Percentiles rank a stretch among this genome's conserved stretches.
These are phyloP conservation scores for Xenopus laevis DNA, from an alignment of 2,113 vertebrate genomes.

Conservation along the genomic window DNA sequence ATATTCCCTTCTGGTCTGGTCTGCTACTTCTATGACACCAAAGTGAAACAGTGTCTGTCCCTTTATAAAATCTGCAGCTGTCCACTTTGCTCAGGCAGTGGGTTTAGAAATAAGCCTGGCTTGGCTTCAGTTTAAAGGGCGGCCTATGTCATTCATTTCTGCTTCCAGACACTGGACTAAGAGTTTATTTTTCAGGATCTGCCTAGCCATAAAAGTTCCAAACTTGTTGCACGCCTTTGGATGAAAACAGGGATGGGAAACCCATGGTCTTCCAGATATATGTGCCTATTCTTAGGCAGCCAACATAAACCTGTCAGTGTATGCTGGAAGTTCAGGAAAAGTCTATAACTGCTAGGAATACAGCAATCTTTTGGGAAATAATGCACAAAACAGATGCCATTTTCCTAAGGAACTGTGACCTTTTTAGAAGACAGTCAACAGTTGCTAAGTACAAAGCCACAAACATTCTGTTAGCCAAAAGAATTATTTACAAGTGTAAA, in stretches of 20 bases:
- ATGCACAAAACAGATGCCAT: no score
- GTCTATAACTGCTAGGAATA: no score
- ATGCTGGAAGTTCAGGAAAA: not conserved
- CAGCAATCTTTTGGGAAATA: no score
- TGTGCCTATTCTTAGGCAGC: not conserved
- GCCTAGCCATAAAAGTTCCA: constrained; percentile 10
- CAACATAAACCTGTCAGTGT: not conserved
- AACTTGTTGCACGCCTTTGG: constrained; percentile 10
- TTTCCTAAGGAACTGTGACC: no score
- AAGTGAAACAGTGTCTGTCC: constrained; percentile 34
- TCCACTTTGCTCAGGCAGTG: constrained; percentile 27
- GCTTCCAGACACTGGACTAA: constrained; percentile 34
- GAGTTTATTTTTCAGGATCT: constrained; percentile 32
- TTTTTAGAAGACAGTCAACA: no score
- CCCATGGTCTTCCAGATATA: not conserved
- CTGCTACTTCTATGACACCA: not conserved
- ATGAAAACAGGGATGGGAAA: not conserved
- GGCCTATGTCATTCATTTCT: constrained; percentile 24
- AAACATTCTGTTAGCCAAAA: no score
- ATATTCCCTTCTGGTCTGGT: constrained; percentile 2
- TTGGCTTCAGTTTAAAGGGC: constrained; percentile 34
- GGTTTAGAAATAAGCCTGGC: constrained; percentile 37
- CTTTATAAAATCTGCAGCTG: constrained; percentile 38
- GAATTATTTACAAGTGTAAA: no score
- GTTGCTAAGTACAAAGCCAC: no score